Base-by-base conservation (phyloP, 1,140 invertebrate species). In the Acromyrmex heyeri region DNA sequence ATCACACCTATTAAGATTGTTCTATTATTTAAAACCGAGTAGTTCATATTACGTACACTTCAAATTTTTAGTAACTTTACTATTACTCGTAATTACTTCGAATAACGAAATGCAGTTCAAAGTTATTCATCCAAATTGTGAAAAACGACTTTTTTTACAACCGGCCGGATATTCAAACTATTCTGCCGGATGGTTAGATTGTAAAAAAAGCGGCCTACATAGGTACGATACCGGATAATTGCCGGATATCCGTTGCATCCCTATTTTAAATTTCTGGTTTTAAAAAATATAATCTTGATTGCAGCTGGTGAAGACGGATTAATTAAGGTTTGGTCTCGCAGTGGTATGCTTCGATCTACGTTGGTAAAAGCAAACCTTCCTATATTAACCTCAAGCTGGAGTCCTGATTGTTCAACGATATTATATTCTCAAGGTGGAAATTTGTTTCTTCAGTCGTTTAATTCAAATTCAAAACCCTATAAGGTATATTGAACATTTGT, bases 261-360 rank as follows among this genome's bases (percentile, higher is more conserved):
- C 21, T 65, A 62, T 38, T 24, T 0, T 27, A 14, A 44, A 48
- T 4, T 14, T 16, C 75, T 64, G 55, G 34, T 12, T 69, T n/a
- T 1, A 30, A 53, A n/a, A 50, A 64, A 67, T 59, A 61, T 53
- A 34, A 61, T 85, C 65, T 62, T 59, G 16, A 61, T 91, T 85
- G 79, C 88, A 98, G 98, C 97, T 92, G 99, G 99, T 1, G 99
- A 99, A 96, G 99, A 99, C 96, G 99, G 99, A 16, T 96, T 97
- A 55, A 96, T 99, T 0, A 99, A 99, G 95, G 97, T 99, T 82
- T 99, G 99, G 99, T 99, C 99, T 4, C 95, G 98, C 44, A 99
- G 97, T 94, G 99, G 99, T 67, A 99, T 99, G 97, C 95, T 99
- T 5, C 96, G 99, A 34, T 99, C 98, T 16, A 98, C 98, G 5